Base-by-base conservation (phyloP, 1,140 invertebrate species). In the Vanessa atalanta region DNA sequence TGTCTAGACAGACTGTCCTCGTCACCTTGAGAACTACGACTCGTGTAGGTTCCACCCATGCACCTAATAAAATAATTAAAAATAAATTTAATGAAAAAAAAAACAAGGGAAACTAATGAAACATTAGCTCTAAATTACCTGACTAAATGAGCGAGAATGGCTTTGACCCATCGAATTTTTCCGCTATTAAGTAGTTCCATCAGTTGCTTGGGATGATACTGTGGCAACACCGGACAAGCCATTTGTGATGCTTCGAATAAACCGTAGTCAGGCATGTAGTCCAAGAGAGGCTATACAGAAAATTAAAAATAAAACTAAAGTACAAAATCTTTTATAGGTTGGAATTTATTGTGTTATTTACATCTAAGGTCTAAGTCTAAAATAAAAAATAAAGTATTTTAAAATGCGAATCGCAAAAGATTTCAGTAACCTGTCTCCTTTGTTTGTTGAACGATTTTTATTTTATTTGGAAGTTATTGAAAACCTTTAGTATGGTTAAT, bases 151-250 rank as follows among this genome's bases (percentile, higher is more conserved):
- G 98, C 96, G 50, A 99, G 93, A 73, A 99, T 99, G 0, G 99
- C 98, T 91, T 99, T 99, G 0, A 99, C 99, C 95, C 98, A 98
- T 81, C 97, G 94, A 48, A 99, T 99, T 93, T 99, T 99, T 0
- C 99, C 99, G 71, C 98, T 99, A 92, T 99, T 99, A 0, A 99
- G 93, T n/a, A 99, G 93, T 88, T 99, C 99, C 96, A 99, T 99
- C 4, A 99, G 92, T 85, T 99, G 98, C 87, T 99, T 99, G 0
- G 99, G 99, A 94, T 99, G 99, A 93, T 99, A 99, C 84, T 99
- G 99, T 0, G 99, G 99, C 73, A 99, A 91, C n/a, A 99, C 98
- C 0, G 99, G 99, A 86, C 97, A 98, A 0, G 98, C 98, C 79
- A 99, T 97, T 65, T 98, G 94, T n/a, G 98, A 97, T 0, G 98